Base-by-base conservation (phyloP, 2,888 invertebrate species). In the Athetis lepigone region DNA sequence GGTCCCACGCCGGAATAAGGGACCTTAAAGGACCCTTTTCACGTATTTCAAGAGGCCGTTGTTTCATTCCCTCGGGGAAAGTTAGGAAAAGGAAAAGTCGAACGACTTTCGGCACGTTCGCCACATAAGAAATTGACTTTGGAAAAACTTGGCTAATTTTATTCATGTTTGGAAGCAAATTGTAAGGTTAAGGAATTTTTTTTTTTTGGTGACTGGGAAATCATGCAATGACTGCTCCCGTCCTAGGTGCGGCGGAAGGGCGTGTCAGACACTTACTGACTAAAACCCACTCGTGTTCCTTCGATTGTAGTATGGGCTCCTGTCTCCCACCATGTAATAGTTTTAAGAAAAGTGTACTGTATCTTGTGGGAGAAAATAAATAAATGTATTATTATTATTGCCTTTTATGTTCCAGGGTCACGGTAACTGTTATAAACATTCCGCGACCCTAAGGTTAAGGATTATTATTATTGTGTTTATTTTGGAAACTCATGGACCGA, bases 131-230 rank as follows among this genome's bases (percentile, higher is more conserved):
- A 65, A 65, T 61, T 49, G 60, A 55, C 66, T 60, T 63, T 4
- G 27, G 23, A 47, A 59, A 62, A 70, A 77, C 40, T 77, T 77
- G 18, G 37, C n/a, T 52, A 43, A 59, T 70, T 64, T 51, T 51
- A 73, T 63, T 56, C 37, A 51, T 57, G 63, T 55, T 72, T 45
- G 29, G 16, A 37, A 27, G 56, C 2, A 43, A 57, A 43, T 21
- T 46, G 5, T 58, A 29, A 46, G 33, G 19, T 42, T 21, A 4
- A 1, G 36, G 4, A 4, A 27, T 7, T n/a, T 4, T 16, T n/a
- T 7, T 40, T 13, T 29, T 36, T 23, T 64, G 29, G 33, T 57
- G 40, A 49, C 50, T 43, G 7, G 40, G 18, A 33, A 45, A 18
- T 16, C 6, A 1, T 5, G 16, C 16, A 29, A 9, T 3, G 27